These are phyloP conservation scores for Tholera decimalis DNA, from an alignment of 2,888 invertebrate species.

Conservation along the genomic window DNA sequence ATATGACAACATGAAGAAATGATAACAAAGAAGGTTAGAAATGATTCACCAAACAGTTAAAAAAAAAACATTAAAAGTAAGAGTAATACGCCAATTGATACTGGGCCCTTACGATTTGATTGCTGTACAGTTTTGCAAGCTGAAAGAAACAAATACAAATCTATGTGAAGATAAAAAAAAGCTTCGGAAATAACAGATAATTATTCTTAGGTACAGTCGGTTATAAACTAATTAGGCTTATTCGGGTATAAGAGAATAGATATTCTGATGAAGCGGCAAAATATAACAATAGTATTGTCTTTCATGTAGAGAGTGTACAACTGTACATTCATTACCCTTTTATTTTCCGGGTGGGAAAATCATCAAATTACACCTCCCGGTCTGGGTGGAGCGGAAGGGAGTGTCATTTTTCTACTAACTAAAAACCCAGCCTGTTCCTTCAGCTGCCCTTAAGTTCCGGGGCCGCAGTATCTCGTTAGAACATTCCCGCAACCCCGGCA, in stretches of 20 bases:
- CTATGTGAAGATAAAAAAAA: conserved; percentile 66
- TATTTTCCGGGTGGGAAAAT: too few species aligned
- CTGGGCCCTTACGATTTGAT: conserved; percentile 87
- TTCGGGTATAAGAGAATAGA: conserved; percentile 5
- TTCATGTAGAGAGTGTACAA: neutral
- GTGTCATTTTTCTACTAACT: too few species aligned
- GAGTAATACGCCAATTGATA: conserved; percentile 73
- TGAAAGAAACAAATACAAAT: conserved; percentile 83
- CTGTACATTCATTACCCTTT: too few species aligned
- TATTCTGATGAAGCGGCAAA: conserved; percentile 6
- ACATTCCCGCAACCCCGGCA: too few species aligned
- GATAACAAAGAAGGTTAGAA: conserved; percentile 64
- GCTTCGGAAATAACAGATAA: conserved; percentile 12
- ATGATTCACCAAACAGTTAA: conserved; percentile 68
- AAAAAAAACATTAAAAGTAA: conserved; percentile 65
- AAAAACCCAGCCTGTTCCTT: too few species aligned
- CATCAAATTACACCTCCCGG: too few species aligned
- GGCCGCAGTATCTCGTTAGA: too few species aligned
- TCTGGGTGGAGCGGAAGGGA: too few species aligned
- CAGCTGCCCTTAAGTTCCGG: too few species aligned
- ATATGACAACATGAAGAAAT: conserved; percentile 25
- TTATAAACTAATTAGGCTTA: neutral
- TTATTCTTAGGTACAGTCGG: neutral
- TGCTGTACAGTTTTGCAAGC: conserved; percentile 90
- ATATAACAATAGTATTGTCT: neutral